A percentile compares a stretch with the other conserved stretches of the same genome.
Evolutionary conservation across 2,888 invertebrate genomes (phyloP).

Genomic region (Pemphredon lugubris): DNA sequence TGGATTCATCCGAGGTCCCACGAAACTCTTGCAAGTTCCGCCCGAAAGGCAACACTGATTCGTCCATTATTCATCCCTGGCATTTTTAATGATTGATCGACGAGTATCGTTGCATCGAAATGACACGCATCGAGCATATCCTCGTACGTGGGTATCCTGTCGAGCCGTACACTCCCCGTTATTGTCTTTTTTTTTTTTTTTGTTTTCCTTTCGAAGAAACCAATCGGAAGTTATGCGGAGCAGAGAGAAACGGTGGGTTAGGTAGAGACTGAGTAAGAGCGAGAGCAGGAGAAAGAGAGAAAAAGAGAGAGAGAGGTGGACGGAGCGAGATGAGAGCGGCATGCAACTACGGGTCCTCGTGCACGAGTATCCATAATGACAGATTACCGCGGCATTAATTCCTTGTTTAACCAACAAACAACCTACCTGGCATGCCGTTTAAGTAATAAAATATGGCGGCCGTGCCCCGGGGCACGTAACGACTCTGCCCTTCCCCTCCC

Average conservation of each 20-base stretch:
- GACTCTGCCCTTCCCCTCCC: slow-evolving; percentile 49
- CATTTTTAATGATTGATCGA: slow-evolving; percentile 67
- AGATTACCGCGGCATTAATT: slow-evolving; percentile 75
- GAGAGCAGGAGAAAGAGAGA: slow-evolving; percentile 18
- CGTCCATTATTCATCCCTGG: slow-evolving; percentile 68
- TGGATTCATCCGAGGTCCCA: too few relatives aligned
- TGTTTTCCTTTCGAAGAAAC: slow-evolving; percentile 18
- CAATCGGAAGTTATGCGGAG: slow-evolving; percentile 48
- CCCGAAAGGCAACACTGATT: slow-evolving; percentile 60
- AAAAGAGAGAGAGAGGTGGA: slow-evolving; percentile 18
- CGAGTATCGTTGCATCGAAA: slow-evolving; percentile 56
- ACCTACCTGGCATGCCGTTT: slow-evolving; percentile 72
- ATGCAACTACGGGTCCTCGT: slow-evolving; percentile 62
- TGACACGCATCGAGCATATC: too few relatives aligned
- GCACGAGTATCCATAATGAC: slow-evolving; percentile 73
- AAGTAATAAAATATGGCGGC: slow-evolving; percentile 76
- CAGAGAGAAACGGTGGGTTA: slow-evolving; percentile 22
- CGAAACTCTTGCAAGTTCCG: slow-evolving; percentile 21
- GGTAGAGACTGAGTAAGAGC: background rate
- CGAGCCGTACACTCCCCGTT: slow-evolving; percentile 5
- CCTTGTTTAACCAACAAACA: slow-evolving; percentile 76
- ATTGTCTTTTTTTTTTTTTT: background rate
- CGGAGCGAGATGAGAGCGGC: slow-evolving; percentile 30
- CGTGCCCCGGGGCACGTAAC: slow-evolving; percentile 56
- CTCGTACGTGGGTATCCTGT: slow-evolving; percentile 15